Evolutionary conservation across 2,888 invertebrate genomes (phyloP).

Genomic region (Arge pagana): DNA sequence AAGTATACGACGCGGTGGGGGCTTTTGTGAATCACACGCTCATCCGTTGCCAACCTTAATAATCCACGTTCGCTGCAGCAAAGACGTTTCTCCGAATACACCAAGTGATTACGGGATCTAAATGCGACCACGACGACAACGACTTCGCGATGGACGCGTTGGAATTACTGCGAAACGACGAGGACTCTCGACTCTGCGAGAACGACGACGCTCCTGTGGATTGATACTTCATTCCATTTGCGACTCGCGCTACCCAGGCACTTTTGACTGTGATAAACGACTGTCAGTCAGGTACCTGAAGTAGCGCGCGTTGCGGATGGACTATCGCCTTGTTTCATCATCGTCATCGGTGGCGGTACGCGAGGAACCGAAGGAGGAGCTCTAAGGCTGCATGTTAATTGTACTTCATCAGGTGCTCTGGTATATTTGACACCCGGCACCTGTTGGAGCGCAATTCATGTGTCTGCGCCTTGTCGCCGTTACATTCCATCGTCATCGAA

Average conservation of each 20-base stretch:
- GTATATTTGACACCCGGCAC: slow-evolving; percentile 90
- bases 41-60: too few relatives aligned
- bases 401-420: slow-evolving; percentile 99
- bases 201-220: too few relatives aligned
- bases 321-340: slow-evolving; percentile 27
- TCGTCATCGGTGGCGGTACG: neutral
- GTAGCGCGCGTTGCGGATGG: slow-evolving; percentile 90
- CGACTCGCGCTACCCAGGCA: slow-evolving; percentile 89
- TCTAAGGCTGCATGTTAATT: slow-evolving; percentile 90
- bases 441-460: slow-evolving; percentile 99
- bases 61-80: too few relatives aligned
- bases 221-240: slow-evolving; percentile 61
- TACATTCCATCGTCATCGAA: too few relatives aligned
- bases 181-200: too few relatives aligned
- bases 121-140: too few relatives aligned
- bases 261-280: slow-evolving; percentile 72
- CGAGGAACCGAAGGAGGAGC: slow-evolving; percentile 30
- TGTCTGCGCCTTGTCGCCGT: slow-evolving; percentile 61
- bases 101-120: too few relatives aligned
- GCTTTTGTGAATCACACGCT: too few relatives aligned
- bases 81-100: too few relatives aligned
- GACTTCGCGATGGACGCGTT: too few relatives aligned
- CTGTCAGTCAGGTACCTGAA: slow-evolving; percentile 96
- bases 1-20: too few relatives aligned
- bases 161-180: too few relatives aligned